These are phyloP conservation scores for Ataeniobius toweri DNA, from an alignment of 2,797 vertebrate genomes.

Conservation along the genomic window DNA sequence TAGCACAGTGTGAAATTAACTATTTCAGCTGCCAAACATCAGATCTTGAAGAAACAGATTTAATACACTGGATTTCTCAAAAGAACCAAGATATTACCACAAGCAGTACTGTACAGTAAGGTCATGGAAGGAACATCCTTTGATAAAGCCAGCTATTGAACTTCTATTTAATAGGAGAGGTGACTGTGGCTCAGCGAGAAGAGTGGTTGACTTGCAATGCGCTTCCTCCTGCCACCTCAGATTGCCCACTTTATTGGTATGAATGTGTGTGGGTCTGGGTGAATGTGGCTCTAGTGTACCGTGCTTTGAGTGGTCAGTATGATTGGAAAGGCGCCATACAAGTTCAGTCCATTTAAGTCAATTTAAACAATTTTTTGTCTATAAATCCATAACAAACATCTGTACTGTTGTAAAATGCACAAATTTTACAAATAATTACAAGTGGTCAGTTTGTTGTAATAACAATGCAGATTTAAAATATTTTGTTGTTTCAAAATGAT, in stretches of 20 bases:
- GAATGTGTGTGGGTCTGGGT: no score
- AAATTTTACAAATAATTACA: neutral
- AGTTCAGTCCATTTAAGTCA: no score
- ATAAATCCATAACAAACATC: neutral
- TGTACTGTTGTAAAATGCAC: neutral
- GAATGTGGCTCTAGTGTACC: no score
- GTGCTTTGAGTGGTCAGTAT: no score
- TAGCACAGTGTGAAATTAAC: neutral
- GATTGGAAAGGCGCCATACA: no score
- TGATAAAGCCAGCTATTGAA: neutral
- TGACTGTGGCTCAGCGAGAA: no score
- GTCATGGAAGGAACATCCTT: neutral
- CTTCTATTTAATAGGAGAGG: neutral
- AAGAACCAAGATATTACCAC: neutral
- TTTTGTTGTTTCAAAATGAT: conserved; percentile 22
- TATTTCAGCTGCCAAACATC: neutral
- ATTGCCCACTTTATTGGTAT: no score
- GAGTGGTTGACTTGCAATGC: no score
- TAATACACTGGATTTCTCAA: neutral
- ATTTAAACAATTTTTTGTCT: neutral
- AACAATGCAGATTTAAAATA: conserved; percentile 2
- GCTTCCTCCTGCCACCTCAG: no score
- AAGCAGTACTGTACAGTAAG: neutral
- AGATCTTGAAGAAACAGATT: neutral
- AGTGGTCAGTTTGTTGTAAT: neutral